Evolutionary conservation across 1,140 invertebrate genomes (phyloP).

Genomic region (Drosophila pandora): DNA sequence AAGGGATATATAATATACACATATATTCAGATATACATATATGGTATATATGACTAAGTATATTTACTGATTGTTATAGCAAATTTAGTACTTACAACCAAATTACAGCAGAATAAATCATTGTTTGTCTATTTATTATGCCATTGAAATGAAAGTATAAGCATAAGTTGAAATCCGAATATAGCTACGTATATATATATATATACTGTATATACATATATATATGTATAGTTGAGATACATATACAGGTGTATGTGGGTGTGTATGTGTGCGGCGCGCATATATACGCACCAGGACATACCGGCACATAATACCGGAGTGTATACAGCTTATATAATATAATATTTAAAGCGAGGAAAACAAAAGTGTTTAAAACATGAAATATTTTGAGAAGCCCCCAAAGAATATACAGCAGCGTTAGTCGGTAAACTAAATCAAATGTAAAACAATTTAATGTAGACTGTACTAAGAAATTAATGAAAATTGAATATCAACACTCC

Average conservation of each 20-base stretch:
- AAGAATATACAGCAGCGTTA: constrained; percentile 38
- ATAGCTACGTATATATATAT: constrained; percentile 14
- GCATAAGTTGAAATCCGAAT: not conserved
- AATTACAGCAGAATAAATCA: constrained; percentile 27
- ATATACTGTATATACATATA: constrained; percentile 13
- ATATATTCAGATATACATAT: constrained; percentile 20
- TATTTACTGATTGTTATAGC: constrained; percentile 45
- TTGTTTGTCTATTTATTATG: constrained; percentile 52
- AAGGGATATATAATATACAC: constrained; percentile 10
- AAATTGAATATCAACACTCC: constrained; percentile 50
- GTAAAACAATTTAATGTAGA: constrained; percentile 54
- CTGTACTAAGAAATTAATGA: constrained; percentile 42
- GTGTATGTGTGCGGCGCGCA: not conserved
- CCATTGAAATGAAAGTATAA: constrained; percentile 34
- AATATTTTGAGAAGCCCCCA: constrained; percentile 38
- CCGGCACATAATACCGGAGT: constrained; percentile 22
- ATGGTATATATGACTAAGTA: constrained; percentile 21
- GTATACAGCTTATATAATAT: constrained; percentile 40
- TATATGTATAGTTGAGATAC: constrained; percentile 3
- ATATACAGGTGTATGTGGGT: constrained; percentile 1
- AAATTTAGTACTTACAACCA: constrained; percentile 44
- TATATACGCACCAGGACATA: not conserved
- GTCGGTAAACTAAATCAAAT: constrained; percentile 49
- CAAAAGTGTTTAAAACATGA: constrained; percentile 46
- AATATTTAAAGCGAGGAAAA: constrained; percentile 4